Conservation (phyloP, 2,888 invertebrate genomes). For the Eudemis profundana region DNA sequence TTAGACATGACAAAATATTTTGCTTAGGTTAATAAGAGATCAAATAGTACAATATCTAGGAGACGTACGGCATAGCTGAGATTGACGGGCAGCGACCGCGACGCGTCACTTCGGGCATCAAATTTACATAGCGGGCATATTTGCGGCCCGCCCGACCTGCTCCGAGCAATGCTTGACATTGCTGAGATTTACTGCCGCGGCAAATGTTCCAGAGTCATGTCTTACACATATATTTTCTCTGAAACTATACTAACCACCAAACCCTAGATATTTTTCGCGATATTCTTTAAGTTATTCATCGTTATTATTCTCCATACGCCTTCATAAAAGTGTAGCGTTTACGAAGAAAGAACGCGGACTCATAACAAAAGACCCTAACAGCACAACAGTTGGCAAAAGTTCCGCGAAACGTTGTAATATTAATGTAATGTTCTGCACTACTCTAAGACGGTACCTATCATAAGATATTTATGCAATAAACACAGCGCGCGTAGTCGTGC, state of each 20-base stretch:
- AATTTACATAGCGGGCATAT: constrained; percentile 78
- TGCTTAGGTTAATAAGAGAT: not conserved
- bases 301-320: not conserved
- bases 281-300: not conserved
- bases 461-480: constrained; percentile 69
- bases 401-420: constrained; percentile 34
- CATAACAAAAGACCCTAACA: constrained; percentile 8
- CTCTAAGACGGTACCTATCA: constrained; percentile 50
- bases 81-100: constrained; percentile 65
- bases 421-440: constrained; percentile 41
- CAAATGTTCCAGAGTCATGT: constrained; percentile 6
- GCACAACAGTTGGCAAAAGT: constrained; percentile 35
- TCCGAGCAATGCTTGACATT: constrained; percentile 55
- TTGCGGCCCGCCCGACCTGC: constrained; percentile 62
- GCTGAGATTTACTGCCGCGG: constrained; percentile 47
- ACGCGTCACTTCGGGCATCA: constrained; percentile 71
- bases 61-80: constrained; percentile 61
- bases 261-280: not conserved
- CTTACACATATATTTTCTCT: constrained; percentile 1
- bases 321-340: not conserved
- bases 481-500: constrained; percentile 51
- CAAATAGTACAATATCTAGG: constrained; percentile 48
- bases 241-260: not conserved
- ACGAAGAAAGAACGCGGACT: constrained; percentile 5
- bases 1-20: no score